Evolutionary conservation across 2,888 invertebrate genomes (phyloP).

Genomic region (Prenolepis imparis): DNA sequence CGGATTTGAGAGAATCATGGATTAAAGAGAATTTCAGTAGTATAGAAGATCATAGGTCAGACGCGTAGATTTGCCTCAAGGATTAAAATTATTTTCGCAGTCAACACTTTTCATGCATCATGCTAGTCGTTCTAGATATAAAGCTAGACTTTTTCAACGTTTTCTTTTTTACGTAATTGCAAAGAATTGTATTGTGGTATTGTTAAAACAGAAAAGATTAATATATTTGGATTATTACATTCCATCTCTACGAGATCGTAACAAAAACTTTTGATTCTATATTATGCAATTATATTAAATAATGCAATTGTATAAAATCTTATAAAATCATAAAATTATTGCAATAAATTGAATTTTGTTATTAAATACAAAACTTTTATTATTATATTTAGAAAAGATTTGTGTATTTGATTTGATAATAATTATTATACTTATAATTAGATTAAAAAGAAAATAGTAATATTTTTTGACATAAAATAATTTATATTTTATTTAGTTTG

Average conservation of each 20-base stretch:
- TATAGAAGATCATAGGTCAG: conserved; percentile 24
- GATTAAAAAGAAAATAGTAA: background rate
- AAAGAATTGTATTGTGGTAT: conserved; percentile 3
- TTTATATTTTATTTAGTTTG: background rate
- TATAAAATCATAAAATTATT: conserved; percentile 7
- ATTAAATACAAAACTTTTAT: background rate
- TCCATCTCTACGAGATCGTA: background rate
- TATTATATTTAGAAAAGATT: background rate
- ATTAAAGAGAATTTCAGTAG: conserved; percentile 5
- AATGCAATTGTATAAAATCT: background rate
- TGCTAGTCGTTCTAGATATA: conserved; percentile 13
- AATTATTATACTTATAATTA: background rate
- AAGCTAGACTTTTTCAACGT: conserved; percentile 14
- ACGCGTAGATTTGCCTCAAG: background rate
- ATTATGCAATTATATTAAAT: conserved; percentile 8
- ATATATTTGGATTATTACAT: background rate
- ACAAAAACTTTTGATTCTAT: conserved; percentile 4
- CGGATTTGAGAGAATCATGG: background rate
- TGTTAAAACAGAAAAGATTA: conserved; percentile 18
- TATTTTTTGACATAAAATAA: background rate
- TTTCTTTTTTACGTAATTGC: conserved; percentile 20
- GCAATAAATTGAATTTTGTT: background rate
- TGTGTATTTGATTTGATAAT: background rate
- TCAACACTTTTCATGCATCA: background rate
- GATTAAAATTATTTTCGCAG: conserved; percentile 38